These are phyloP conservation scores for Drosophila kanekoi DNA, from an alignment of 2,888 invertebrate genomes.

Conservation along the genomic window DNA sequence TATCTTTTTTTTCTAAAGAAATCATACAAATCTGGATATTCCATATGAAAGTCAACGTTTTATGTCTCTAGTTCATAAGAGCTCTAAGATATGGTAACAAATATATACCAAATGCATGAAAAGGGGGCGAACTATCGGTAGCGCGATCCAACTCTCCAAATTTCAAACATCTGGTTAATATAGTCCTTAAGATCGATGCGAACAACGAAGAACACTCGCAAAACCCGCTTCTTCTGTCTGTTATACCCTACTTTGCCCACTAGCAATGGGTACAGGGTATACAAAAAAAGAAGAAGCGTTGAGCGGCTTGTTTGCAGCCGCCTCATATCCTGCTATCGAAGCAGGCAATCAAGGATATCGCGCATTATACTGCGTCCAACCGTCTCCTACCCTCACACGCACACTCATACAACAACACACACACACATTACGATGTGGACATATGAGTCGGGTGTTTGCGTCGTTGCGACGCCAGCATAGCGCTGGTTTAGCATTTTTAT, in stretches of 20 bases:
- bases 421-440: slow-evolving; percentile 8
- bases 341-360: slow-evolving; percentile 77
- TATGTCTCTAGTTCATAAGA: too few species aligned
- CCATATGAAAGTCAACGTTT: too few species aligned
- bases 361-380: slow-evolving; percentile 61
- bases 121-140: too few species aligned
- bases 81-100: too few species aligned
- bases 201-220: too few species aligned
- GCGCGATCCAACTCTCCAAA: too few species aligned
- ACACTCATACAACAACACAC: slow-evolving; percentile 4
- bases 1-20: too few species aligned
- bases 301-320: slow-evolving; percentile 65
- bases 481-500: slow-evolving; percentile 79
- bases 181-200: too few species aligned
- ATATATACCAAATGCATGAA: too few species aligned
- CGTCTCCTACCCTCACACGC: not conserved
- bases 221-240: too few species aligned
- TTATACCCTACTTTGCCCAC: not conserved
- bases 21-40: too few species aligned
- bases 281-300: slow-evolving; percentile 24
- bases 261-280: not conserved
- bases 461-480: slow-evolving; percentile 65
- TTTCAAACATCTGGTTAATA: too few species aligned
- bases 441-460: slow-evolving; percentile 49
- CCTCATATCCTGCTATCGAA: slow-evolving; percentile 68